phyloP scores from a whole-genome alignment of 2,113 vertebrate species.

The Macroglossus sobrinus region DNA sequence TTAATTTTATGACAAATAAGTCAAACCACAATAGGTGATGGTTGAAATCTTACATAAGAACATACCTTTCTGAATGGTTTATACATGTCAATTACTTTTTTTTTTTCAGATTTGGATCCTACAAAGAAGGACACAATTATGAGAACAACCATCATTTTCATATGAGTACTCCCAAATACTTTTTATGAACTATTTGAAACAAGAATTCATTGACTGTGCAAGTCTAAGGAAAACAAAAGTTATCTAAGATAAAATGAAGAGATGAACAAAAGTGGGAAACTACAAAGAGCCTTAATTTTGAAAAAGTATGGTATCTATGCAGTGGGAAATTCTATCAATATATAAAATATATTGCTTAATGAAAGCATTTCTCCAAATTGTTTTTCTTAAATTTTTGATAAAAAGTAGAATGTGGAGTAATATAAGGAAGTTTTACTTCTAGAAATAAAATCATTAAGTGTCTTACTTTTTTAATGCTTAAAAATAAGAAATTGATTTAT shows the following conservation, averaged over 20 bases:
- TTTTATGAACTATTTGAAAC: constrained; percentile 69
- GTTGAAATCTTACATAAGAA: neutral
- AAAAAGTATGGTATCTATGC: neutral
- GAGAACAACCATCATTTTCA: constrained; percentile 82
- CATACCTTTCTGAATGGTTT: constrained; percentile 24
- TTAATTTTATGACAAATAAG: neutral
- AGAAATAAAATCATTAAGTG: neutral
- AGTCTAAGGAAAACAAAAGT: neutral
- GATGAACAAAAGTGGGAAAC: neutral
- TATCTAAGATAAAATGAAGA: neutral
- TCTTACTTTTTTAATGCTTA: neutral
- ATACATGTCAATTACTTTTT: constrained; percentile 53
- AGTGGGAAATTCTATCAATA: neutral
- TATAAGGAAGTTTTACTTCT: neutral
- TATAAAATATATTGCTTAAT: constrained; percentile 36
- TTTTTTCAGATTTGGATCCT: constrained; percentile 83
- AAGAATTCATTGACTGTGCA: constrained; percentile 3
- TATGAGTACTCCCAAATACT: constrained; percentile 86
- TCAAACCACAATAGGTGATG: neutral
- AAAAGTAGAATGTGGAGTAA: neutral
- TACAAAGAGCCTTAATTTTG: neutral
- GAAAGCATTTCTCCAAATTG: constrained; percentile 44
- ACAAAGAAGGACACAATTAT: constrained; percentile 83
- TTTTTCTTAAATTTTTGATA: constrained; percentile 26
- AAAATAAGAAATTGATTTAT: neutral